Percentiles rank a stretch among this genome's conserved stretches.
Conservation (phyloP, 2,888 invertebrate species). For the Silvanus unidentatus region DNA sequence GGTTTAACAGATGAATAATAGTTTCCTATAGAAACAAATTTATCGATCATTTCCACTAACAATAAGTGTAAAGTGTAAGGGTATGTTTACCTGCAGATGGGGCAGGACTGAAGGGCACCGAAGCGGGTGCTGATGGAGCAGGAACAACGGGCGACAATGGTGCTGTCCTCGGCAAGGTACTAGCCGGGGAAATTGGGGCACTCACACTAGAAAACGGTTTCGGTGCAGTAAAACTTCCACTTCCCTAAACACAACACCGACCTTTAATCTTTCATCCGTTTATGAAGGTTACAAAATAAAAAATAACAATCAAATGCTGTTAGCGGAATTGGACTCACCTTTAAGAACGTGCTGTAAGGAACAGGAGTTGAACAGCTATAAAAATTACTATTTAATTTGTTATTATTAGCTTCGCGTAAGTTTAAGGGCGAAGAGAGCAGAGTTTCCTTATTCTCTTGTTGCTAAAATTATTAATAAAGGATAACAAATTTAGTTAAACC, state of each 20-base stretch:
- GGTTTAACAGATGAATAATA: conserved; percentile 43
- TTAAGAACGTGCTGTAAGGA: conserved; percentile 35
- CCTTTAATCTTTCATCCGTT: too few species aligned
- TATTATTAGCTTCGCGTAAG: conserved; percentile 25
- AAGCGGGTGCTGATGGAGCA: conserved; percentile 31
- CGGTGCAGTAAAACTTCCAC: conserved; percentile 47
- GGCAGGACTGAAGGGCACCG: conserved; percentile 29
- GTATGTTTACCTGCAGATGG: conserved; percentile 42
- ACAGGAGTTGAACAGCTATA: conserved; percentile 34
- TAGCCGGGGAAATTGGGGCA: conserved; percentile 51
- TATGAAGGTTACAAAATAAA: too few species aligned
- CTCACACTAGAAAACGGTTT: conserved; percentile 55
- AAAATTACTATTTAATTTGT: conserved; percentile 22
- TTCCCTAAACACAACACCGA: conserved; percentile 15
- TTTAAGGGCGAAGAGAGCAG: conserved; percentile 28
- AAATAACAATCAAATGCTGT: neutral
- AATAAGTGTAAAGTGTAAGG: conserved; percentile 6
- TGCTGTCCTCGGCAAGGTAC: conserved; percentile 23
- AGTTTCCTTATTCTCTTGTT: conserved; percentile 26
- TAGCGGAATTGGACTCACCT: conserved; percentile 25
- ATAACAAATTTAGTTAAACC: conserved; percentile 9
- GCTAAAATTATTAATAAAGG: conserved; percentile 21
- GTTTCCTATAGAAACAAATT: conserved; percentile 36
- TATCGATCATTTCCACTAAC: conserved; percentile 10
- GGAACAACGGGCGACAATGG: conserved; percentile 30